phyloP scores from a whole-genome alignment of 2,113 vertebrate genomes.

The Brachirus orientalis region DNA sequence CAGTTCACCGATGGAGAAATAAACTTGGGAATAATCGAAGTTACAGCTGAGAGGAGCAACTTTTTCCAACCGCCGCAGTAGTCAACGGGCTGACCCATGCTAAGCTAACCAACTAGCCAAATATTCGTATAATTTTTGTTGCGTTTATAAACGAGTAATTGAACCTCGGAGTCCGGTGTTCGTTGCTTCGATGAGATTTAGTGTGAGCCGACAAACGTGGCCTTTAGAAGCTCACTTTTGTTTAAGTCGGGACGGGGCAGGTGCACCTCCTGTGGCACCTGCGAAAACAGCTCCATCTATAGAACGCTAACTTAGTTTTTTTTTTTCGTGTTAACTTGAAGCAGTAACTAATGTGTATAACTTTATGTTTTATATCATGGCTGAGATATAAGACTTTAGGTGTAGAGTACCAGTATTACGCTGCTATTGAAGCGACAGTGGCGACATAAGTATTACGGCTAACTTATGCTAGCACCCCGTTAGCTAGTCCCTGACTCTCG shows the following conservation, averaged over 20 bases:
- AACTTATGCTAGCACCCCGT: constrained; percentile 26
- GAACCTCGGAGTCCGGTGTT: background rate
- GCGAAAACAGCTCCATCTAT: constrained; percentile 52
- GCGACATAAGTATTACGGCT: constrained; percentile 20
- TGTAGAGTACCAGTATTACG: background rate
- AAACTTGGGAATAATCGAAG: constrained; percentile 40
- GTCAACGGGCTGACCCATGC: constrained; percentile 43
- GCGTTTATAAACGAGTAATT: constrained; percentile 1
- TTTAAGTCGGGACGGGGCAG: constrained; percentile 52
- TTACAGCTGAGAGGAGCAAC: constrained; percentile 50
- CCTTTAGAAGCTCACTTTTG: background rate
- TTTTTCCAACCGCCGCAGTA: constrained; percentile 43
- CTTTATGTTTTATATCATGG: background rate
- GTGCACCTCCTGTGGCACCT: constrained; percentile 78
- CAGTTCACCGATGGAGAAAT: background rate
- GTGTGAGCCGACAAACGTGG: background rate
- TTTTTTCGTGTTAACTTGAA: constrained; percentile 31
- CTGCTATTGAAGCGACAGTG: background rate
- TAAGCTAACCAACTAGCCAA: constrained; percentile 68
- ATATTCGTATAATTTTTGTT: background rate
- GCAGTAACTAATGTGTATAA: background rate
- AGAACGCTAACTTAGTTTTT: constrained; percentile 56
- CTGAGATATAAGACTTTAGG: too few species aligned
- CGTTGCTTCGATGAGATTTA: background rate
- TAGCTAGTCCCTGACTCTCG: constrained; percentile 44